Percentiles rank a stretch among this genome's conserved stretches.
Conservation (phyloP, 35 echinoderm and acorn worm genomes). For the Anneissia japonica region DNA sequence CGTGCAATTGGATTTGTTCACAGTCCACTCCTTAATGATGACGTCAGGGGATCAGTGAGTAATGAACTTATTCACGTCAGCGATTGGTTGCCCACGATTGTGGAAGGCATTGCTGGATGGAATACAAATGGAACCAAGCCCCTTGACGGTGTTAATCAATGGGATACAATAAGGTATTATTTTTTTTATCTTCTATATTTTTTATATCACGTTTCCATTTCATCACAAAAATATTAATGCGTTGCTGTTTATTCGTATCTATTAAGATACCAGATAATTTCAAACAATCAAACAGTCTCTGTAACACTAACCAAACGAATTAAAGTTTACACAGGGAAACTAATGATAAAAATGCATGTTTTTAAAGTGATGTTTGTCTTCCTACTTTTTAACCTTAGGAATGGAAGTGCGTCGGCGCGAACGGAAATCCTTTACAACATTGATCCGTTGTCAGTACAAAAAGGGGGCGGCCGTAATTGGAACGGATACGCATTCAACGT, state of each 20-base stretch:
- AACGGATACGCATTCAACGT: not conserved
- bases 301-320: no score
- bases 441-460: not conserved
- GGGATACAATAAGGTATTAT: not conserved
- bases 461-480: not conserved
- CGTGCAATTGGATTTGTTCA: constrained; percentile 44
- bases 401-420: not conserved
- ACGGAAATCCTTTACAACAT: not conserved
- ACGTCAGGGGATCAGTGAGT: constrained; percentile 52
- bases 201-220: no score
- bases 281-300: no score
- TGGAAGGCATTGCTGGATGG: constrained; percentile 68
- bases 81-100: constrained; percentile 81
- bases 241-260: no score
- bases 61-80: constrained; percentile 61
- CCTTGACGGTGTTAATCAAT: constrained; percentile 1
- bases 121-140: not conserved
- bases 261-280: no score
- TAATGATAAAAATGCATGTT: no score
- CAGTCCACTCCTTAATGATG: constrained; percentile 37
- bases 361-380: no score
- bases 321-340: no score
- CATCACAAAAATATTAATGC: no score
- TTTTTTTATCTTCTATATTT: no score
- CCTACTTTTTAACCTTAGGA: no score